Conservation (phyloP, 2,888 invertebrate species). For the Poecilus cupreus region DNA sequence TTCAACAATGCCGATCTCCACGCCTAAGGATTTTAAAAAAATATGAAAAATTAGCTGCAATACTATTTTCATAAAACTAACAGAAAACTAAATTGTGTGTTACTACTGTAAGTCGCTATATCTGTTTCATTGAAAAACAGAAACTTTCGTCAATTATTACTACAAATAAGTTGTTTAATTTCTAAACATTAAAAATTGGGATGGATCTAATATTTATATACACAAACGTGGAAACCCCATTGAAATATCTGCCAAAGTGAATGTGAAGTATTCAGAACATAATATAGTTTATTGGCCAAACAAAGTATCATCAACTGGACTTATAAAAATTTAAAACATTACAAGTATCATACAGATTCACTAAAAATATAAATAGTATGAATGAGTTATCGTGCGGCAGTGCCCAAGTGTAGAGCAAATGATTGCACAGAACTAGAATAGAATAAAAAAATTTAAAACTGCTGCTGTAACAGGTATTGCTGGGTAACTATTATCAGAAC, state of each 20-base stretch:
- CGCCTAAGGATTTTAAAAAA: no score
- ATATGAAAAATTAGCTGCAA: no score
- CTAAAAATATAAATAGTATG: constrained; percentile 39
- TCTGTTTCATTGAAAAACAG: no score
- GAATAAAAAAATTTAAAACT: constrained; percentile 38
- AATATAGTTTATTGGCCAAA: constrained; percentile 37
- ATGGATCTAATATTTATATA: no score
- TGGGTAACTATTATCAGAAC: constrained; percentile 33
- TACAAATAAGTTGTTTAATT: no score
- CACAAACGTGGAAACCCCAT: no score
- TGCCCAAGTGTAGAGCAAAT: constrained; percentile 3
- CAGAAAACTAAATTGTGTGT: no score
- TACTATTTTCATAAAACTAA: no score
- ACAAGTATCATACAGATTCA: constrained; percentile 19
- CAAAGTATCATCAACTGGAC: constrained; percentile 14
- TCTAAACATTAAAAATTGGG: no score
- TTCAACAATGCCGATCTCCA: not conserved
- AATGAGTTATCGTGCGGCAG: constrained; percentile 5
- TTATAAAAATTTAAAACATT: constrained; percentile 29
- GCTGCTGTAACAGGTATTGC: constrained; percentile 38
- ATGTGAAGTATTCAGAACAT: constrained; percentile 10
- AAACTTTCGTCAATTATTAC: no score
- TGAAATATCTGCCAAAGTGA: not conserved
- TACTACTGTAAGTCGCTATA: no score
- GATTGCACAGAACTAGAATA: constrained; percentile 17